Conservation (phyloP, 2,113 vertebrate genomes). For the Atherinomorus stipes region DNA sequence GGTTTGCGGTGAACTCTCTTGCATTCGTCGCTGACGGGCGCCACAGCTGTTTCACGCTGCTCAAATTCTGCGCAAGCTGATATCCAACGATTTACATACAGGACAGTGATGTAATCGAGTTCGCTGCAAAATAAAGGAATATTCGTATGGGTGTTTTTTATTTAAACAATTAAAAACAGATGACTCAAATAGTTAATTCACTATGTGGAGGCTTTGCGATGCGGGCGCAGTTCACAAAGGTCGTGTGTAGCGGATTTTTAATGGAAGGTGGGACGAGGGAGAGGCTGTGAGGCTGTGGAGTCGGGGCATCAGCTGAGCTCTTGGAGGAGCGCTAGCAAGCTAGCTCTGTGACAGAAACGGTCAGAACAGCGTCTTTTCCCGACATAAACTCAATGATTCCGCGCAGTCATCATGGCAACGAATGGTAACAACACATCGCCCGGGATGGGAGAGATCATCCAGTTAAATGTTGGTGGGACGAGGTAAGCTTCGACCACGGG, state of each 20-base stretch:
- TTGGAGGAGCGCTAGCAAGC: constrained; percentile 56
- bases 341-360: constrained; percentile 45
- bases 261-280: constrained; percentile 53
- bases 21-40: background rate
- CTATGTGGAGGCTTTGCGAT: constrained; percentile 34
- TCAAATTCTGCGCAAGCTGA: constrained; percentile 63
- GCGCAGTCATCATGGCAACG: constrained; percentile 85
- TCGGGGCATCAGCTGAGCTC: constrained; percentile 53
- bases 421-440: constrained; percentile 81
- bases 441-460: constrained; percentile 92
- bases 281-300: constrained; percentile 59
- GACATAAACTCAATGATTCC: background rate
- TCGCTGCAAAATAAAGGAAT: constrained; percentile 21
- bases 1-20: background rate
- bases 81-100: constrained; percentile 48
- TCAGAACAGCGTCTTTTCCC: background rate
- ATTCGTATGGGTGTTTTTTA: constrained; percentile 6
- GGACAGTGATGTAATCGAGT: constrained; percentile 45
- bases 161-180: constrained; percentile 7
- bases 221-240: constrained; percentile 13
- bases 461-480: constrained; percentile 95
- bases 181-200: constrained; percentile 16
- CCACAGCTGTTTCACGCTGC: constrained; percentile 68
- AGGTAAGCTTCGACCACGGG: constrained; percentile 78
- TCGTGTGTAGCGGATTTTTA: constrained; percentile 43